phyloP scores from a whole-genome alignment of 2,797 vertebrate genomes.

The Cephalopachus bancanus region DNA sequence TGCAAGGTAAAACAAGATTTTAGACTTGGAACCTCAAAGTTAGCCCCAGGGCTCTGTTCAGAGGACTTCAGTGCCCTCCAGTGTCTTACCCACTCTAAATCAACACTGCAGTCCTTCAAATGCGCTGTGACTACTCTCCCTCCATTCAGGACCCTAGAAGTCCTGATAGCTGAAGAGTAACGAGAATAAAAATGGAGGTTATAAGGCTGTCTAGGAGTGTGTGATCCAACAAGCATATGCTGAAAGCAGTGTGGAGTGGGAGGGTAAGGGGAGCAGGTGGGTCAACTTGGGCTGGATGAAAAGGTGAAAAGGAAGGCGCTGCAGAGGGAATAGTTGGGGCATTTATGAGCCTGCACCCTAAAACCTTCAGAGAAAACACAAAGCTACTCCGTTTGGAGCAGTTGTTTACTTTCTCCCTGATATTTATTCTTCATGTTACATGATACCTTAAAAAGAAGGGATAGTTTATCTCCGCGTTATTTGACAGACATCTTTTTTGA shows the following conservation, averaged over 20 bases:
- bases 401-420: neutral
- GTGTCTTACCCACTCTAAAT: too few species aligned
- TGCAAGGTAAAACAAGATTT: constrained; percentile 13
- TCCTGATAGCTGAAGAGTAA: neutral
- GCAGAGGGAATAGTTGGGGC: neutral
- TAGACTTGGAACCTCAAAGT: neutral
- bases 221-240: rapidly evolving
- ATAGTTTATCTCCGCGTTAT: neutral
- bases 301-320: neutral
- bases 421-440: neutral
- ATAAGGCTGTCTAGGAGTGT: neutral
- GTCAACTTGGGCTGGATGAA: neutral
- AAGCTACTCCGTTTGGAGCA: neutral
- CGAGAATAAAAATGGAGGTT: neutral
- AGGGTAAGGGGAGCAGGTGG: too few species aligned
- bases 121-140: neutral
- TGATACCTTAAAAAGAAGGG: neutral
- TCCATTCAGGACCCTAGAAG: neutral
- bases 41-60: neutral
- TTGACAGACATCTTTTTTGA: neutral
- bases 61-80: neutral
- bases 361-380: constrained; percentile 6
- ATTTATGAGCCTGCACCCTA: neutral
- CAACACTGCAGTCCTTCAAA: neutral
- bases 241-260: neutral